phyloP scores from a whole-genome alignment of 1,140 invertebrate genomes.

The Pachypsylla venusta region DNA sequence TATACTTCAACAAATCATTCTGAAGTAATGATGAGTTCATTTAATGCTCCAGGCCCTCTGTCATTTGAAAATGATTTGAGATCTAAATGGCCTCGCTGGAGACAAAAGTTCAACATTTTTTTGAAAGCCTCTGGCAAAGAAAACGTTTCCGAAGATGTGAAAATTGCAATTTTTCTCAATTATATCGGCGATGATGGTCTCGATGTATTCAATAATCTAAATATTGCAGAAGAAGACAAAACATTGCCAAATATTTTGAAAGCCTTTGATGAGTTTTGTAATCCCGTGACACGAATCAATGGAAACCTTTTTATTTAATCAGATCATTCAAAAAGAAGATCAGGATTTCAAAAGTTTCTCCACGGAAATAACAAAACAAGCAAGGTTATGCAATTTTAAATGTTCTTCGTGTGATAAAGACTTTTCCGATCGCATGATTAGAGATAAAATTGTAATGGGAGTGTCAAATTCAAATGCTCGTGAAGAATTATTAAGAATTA shows the following conservation, averaged over 20 bases:
- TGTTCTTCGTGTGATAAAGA: background rate
- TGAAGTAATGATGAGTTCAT: background rate
- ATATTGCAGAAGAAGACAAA: conserved; percentile 23
- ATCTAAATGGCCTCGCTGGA: background rate
- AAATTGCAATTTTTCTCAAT: conserved; percentile 26
- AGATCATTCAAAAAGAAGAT: background rate
- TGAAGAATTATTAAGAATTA: background rate
- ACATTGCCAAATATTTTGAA: conserved; percentile 18
- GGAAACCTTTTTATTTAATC: background rate
- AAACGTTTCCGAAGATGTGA: conserved; percentile 22
- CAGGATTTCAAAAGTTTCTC: background rate
- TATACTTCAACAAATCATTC: background rate
- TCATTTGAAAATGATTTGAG: background rate
- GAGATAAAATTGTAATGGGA: background rate
- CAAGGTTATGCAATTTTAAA: background rate
- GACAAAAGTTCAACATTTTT: conserved; percentile 24
- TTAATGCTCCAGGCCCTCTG: background rate
- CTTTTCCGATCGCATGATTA: background rate
- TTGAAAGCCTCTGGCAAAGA: conserved; percentile 23
- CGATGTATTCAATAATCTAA: conserved; percentile 27
- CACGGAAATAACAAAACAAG: background rate
- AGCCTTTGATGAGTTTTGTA: conserved; percentile 24
- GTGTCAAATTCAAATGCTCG: background rate
- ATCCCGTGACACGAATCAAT: conserved; percentile 14
- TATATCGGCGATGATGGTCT: conserved; percentile 26